A percentile compares a stretch with the other conserved stretches of the same genome.
phyloP scores from a whole-genome alignment of 1,140 invertebrate genomes.

The Mya arenaria region DNA sequence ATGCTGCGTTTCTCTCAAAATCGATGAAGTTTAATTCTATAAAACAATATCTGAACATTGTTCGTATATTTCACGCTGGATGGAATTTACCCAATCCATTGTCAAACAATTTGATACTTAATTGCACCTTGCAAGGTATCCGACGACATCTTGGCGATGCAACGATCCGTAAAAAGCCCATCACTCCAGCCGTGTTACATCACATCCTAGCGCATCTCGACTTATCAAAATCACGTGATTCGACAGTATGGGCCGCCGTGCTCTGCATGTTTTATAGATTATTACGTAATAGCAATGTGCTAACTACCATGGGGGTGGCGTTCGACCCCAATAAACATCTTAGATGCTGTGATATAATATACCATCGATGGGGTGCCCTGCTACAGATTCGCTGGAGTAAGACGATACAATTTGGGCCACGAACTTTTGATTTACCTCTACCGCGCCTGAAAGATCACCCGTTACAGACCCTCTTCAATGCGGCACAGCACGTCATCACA shows the following conservation, averaged over 20 bases:
- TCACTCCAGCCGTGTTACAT: not conserved
- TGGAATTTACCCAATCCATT: conserved; percentile 21
- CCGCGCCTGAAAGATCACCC: not conserved
- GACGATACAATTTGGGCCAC: conserved; percentile 10
- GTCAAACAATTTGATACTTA: not conserved
- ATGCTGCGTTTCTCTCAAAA: not conserved
- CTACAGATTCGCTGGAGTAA: conserved; percentile 17
- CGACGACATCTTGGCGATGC: not conserved
- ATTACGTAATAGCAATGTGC: conserved; percentile 30
- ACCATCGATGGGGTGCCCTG: not conserved
- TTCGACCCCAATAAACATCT: conserved; percentile 9
- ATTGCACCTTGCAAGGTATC: not conserved
- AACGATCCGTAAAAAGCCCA: not conserved
- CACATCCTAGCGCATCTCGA: not conserved
- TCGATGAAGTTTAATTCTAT: conserved; percentile 9
- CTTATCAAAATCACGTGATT: not conserved
- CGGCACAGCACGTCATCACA: no score
- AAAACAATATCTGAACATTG: conserved; percentile 12
- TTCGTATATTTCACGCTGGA: not conserved
- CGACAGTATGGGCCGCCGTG: not conserved
- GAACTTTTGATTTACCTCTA: conserved; percentile 14
- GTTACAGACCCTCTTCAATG: no score
- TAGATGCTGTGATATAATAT: conserved; percentile 3
- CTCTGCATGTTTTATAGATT: conserved; percentile 30
- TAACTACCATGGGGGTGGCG: not conserved